These are phyloP conservation scores for Pollenia griseotomentosa DNA, from an alignment of 2,888 invertebrate genomes.

Conservation along the genomic window DNA sequence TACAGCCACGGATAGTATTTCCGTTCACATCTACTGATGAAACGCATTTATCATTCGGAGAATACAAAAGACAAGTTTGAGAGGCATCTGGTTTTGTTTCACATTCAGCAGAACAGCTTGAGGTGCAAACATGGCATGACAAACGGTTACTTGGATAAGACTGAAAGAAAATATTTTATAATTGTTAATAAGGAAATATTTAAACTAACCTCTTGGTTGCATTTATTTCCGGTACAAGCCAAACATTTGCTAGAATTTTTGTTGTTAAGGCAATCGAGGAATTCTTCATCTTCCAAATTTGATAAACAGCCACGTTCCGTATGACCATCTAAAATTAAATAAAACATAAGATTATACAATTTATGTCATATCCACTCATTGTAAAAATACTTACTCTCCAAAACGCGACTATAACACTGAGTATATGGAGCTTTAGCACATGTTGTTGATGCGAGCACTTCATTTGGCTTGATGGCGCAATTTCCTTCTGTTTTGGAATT, in stretches of 20 bases:
- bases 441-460: constrained; percentile 53
- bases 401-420: constrained; percentile 79
- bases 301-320: constrained; percentile 81
- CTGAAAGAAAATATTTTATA: constrained; percentile 70
- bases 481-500: constrained; percentile 77
- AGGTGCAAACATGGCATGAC: constrained; percentile 79
- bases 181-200: background rate
- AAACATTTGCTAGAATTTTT: constrained; percentile 76
- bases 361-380: background rate
- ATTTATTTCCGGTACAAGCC: constrained; percentile 76
- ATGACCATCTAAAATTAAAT: constrained; percentile 76
- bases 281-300: constrained; percentile 76
- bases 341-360: background rate
- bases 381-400: constrained; percentile 70
- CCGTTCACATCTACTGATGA: constrained; percentile 75
- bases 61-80: constrained; percentile 76
- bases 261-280: constrained; percentile 75
- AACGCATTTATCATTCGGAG: constrained; percentile 76
- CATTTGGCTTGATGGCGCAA: constrained; percentile 77
- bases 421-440: constrained; percentile 76
- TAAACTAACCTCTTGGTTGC: constrained; percentile 77
- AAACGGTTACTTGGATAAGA: constrained; percentile 79
- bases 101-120: constrained; percentile 74
- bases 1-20: constrained; percentile 79
- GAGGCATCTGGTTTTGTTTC: constrained; percentile 74